Conservation (phyloP, 1,140 invertebrate species). For the Magallana ariakensis region DNA sequence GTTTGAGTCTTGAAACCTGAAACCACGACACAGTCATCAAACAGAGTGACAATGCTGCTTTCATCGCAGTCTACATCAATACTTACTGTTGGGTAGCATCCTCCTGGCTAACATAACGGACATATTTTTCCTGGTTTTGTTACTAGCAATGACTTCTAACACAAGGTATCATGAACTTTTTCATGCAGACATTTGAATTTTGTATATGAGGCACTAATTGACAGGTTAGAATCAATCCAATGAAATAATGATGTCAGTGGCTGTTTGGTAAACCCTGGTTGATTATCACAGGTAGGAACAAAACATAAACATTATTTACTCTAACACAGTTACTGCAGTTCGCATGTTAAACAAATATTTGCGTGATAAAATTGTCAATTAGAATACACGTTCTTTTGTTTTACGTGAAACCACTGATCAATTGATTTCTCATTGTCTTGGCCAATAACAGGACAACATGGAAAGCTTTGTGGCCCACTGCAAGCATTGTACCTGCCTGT, state of each 20-base stretch:
- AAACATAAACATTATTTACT: too few species aligned
- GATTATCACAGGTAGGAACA: too few species aligned
- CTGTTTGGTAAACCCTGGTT: too few species aligned
- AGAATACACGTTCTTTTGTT: not conserved
- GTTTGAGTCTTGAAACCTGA: conserved; percentile 24
- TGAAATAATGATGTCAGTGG: too few species aligned
- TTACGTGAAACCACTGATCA: not conserved
- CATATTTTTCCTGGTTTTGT: not conserved
- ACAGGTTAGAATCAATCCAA: too few species aligned
- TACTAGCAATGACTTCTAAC: not conserved
- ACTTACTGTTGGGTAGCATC: not conserved
- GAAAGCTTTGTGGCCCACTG: not conserved
- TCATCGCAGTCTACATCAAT: not conserved
- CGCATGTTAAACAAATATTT: not conserved
- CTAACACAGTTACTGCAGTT: not conserved
- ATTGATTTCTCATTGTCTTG: conserved; percentile 18
- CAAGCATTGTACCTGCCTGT: not conserved
- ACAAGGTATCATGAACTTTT: not conserved
- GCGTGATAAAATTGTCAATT: not conserved
- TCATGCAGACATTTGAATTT: not conserved
- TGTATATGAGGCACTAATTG: too few species aligned
- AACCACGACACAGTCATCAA: not conserved
- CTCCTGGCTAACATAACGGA: not conserved
- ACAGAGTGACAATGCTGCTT: too few species aligned
- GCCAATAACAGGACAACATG: not conserved